Evolutionary conservation across 2,888 invertebrate genomes (phyloP).

Genomic region (Melinaea menophilus): DNA sequence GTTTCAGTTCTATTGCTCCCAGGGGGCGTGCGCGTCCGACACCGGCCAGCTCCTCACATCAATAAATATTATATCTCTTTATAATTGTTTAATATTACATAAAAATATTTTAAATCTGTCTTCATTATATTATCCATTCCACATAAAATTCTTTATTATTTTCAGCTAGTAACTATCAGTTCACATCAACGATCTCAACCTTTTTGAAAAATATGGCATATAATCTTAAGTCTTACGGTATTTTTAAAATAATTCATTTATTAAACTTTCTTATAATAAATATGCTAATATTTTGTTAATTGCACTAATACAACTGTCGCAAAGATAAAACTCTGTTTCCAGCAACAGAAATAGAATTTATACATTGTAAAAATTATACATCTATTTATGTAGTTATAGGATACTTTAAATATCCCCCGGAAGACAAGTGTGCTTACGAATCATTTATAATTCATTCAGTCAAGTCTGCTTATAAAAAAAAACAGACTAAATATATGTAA

Average conservation of each 20-base stretch:
- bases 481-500: conserved; percentile 25
- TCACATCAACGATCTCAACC: background rate
- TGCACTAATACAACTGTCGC: conserved; percentile 49
- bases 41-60: background rate
- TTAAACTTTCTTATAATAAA: conserved; percentile 13
- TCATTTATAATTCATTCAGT: conserved; percentile 43
- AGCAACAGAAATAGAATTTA: conserved; percentile 61
- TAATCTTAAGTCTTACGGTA: conserved; percentile 11
- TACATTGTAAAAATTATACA: conserved; percentile 46
- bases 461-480: conserved; percentile 26
- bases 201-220: conserved; percentile 25
- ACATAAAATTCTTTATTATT: too few species aligned
- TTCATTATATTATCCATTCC: background rate
- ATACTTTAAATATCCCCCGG: conserved; percentile 49
- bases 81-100: background rate
- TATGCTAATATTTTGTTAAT: conserved; percentile 34
- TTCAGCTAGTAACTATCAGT: too few species aligned
- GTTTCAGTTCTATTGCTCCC: conserved; percentile 19
- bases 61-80: conserved; percentile 1
- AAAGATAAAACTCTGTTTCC: conserved; percentile 51
- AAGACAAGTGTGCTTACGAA: conserved; percentile 53
- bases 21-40: conserved; percentile 9
- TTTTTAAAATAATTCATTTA: conserved; percentile 14
- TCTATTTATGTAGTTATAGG: conserved; percentile 25
- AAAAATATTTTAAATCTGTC: background rate